These are phyloP conservation scores for Gobio occitaniae DNA, from an alignment of 2,797 vertebrate genomes.

Conservation along the genomic window DNA sequence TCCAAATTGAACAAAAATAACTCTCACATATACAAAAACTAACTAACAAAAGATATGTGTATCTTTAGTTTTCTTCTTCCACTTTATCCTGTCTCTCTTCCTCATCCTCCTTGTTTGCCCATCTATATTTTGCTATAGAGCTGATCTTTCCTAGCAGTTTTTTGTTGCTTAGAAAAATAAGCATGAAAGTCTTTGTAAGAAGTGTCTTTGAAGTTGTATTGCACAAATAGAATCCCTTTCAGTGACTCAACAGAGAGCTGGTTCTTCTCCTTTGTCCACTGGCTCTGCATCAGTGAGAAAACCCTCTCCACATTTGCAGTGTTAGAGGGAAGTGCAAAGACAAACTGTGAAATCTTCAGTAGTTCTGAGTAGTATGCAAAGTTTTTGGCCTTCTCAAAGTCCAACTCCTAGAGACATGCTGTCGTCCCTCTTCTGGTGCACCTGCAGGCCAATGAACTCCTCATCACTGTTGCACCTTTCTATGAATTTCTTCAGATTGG, in stretches of 20 bases:
- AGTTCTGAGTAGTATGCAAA: slow-evolving; percentile 6
- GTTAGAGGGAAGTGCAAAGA: slow-evolving; percentile 43
- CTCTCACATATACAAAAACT: no score
- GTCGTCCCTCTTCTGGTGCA: slow-evolving; percentile 24
- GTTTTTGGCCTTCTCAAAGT: slow-evolving; percentile 53
- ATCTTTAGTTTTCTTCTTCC: no score
- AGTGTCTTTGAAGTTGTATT: slow-evolving; percentile 45
- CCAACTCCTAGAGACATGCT: background rate
- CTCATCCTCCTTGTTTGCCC: no score
- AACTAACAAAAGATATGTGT: no score
- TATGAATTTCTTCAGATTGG: slow-evolving; percentile 55
- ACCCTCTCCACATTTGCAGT: slow-evolving; percentile 45
- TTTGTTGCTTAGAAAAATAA: no score
- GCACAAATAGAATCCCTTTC: slow-evolving; percentile 31
- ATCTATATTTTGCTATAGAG: no score
- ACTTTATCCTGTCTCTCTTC: no score
- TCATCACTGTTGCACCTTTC: slow-evolving; percentile 47
- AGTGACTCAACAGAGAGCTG: slow-evolving; percentile 31
- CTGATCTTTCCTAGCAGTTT: no score
- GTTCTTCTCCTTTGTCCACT: slow-evolving; percentile 49
- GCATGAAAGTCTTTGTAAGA: slow-evolving; percentile 49
- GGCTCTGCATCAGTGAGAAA: slow-evolving; percentile 51
- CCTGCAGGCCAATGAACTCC: slow-evolving; percentile 32
- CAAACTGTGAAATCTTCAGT: slow-evolving; percentile 19
- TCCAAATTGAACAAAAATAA: no score